A percentile compares a stretch with the other conserved stretches of the same genome.
Conservation (phyloP, 2,888 invertebrate species). For the Polydrusus cervinus region DNA sequence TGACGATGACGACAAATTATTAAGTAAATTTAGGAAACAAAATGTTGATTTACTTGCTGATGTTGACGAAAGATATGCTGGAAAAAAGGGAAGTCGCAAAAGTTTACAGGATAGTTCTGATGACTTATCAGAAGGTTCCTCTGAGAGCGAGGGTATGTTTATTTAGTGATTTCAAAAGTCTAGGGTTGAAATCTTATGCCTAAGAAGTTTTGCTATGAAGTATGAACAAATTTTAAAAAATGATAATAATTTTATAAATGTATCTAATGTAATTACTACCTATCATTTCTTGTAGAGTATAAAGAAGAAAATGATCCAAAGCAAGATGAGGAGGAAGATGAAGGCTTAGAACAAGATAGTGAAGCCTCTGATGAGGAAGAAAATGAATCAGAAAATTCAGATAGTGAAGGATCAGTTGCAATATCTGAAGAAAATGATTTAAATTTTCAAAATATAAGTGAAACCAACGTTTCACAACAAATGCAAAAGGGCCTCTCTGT, state of each 20-base stretch:
- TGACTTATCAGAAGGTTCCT: conserved; percentile 61
- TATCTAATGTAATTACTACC: no score
- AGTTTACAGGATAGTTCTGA: conserved; percentile 67
- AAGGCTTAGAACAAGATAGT: conserved; percentile 11
- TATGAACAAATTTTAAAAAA: no score
- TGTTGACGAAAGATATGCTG: conserved; percentile 83
- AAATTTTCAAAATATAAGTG: conserved; percentile 75
- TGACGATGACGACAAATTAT: conserved; percentile 71
- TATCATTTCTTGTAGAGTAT: neutral
- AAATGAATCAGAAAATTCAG: conserved; percentile 64
- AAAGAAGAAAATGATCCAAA: neutral
- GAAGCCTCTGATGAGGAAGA: conserved; percentile 36
- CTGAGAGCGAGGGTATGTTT: conserved; percentile 46
- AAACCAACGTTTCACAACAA: conserved; percentile 74
- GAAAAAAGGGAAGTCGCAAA: conserved; percentile 80
- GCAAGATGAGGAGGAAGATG: conserved; percentile 25
- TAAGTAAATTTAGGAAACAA: conserved; percentile 80
- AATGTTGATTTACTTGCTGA: conserved; percentile 81
- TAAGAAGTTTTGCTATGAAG: no score
- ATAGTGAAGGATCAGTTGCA: conserved; percentile 55
- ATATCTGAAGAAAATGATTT: conserved; percentile 59
- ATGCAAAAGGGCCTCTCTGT: conserved; percentile 80
- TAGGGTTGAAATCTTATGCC: no score
- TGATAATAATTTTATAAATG: no score
- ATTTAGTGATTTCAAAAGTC: neutral